Evolutionary conservation across 2,888 invertebrate genomes (phyloP).

Genomic region (Capitulum mitella): DNA sequence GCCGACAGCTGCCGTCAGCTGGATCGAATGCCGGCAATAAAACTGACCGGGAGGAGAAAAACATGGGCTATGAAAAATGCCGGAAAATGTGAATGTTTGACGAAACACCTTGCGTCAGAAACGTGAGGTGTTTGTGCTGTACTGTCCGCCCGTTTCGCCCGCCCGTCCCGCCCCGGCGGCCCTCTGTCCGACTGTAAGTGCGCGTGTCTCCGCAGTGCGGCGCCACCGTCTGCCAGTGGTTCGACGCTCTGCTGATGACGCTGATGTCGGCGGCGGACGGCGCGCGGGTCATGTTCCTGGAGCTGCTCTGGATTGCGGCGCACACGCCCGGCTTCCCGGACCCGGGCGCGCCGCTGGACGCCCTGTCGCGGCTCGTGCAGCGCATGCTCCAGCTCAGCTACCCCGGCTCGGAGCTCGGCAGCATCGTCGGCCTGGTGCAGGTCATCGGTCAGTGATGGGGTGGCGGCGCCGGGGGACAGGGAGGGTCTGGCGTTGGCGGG

Average conservation of each 20-base stretch:
- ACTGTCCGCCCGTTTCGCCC: too few relatives aligned
- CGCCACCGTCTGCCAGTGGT: constrained; percentile 12
- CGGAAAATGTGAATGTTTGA: too few relatives aligned
- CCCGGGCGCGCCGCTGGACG: constrained; percentile 10
- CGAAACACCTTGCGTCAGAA: too few relatives aligned
- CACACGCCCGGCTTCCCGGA: constrained; percentile 19
- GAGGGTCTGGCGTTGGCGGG: too few relatives aligned
- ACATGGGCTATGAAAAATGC: too few relatives aligned
- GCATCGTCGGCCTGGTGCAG: constrained; percentile 20
- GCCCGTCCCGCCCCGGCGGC: too few relatives aligned
- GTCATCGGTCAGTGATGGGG: not conserved
- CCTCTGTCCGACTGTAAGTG: too few relatives aligned
- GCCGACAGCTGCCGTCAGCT: too few relatives aligned
- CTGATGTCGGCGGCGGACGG: not conserved
- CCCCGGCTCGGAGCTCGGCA: constrained; percentile 15
- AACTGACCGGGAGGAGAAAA: too few relatives aligned
- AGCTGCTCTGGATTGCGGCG: constrained; percentile 19
- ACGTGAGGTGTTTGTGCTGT: too few relatives aligned
- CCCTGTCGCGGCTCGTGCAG: not conserved
- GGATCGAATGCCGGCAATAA: too few relatives aligned
- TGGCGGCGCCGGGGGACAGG: not conserved
- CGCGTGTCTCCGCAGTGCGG: constrained; percentile 17
- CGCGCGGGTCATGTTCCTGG: not conserved
- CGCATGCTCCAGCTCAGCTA: constrained; percentile 5
- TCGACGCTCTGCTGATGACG: constrained; percentile 5